Evolutionary conservation across 2,888 invertebrate species (phyloP).

Genomic region (Neoscelio sp.): DNA sequence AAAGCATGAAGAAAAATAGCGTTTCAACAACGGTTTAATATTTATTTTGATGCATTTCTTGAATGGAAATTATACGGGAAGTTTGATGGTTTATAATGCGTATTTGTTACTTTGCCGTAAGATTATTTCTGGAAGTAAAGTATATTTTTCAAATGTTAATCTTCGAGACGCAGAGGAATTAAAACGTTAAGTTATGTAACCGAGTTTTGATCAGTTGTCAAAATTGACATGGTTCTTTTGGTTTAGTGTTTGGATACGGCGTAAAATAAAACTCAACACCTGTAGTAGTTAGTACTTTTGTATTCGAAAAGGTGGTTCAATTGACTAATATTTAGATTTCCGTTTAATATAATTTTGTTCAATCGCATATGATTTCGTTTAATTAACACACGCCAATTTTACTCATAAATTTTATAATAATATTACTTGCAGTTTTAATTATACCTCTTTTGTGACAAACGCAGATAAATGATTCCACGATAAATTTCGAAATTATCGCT

Average conservation of each 20-base stretch:
- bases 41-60: slow-evolving; percentile 45
- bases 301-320: neutral
- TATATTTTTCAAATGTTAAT: too few species aligned
- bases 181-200: slow-evolving; percentile 12
- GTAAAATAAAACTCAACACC: too few species aligned
- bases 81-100: slow-evolving; percentile 1
- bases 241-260: too few species aligned
- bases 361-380: too few species aligned
- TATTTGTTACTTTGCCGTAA: slow-evolving; percentile 2
- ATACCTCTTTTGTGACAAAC: neutral
- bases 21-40: neutral
- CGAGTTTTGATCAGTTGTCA: slow-evolving; percentile 21
- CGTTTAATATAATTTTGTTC: slow-evolving; percentile 28
- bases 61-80: too few species aligned
- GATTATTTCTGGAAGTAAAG: slow-evolving; percentile 11
- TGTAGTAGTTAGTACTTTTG: too few species aligned
- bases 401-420: slow-evolving; percentile 30
- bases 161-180: neutral
- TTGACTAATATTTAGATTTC: slow-evolving; percentile 3
- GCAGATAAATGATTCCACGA: neutral
- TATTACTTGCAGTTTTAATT: slow-evolving; percentile 12
- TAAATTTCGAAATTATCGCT: neutral
- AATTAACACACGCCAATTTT: slow-evolving; percentile 23
- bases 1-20: slow-evolving; percentile 1
- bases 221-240: neutral